Evolutionary conservation across 2,888 invertebrate species (phyloP).

Genomic region (Dascillus cervinus): DNA sequence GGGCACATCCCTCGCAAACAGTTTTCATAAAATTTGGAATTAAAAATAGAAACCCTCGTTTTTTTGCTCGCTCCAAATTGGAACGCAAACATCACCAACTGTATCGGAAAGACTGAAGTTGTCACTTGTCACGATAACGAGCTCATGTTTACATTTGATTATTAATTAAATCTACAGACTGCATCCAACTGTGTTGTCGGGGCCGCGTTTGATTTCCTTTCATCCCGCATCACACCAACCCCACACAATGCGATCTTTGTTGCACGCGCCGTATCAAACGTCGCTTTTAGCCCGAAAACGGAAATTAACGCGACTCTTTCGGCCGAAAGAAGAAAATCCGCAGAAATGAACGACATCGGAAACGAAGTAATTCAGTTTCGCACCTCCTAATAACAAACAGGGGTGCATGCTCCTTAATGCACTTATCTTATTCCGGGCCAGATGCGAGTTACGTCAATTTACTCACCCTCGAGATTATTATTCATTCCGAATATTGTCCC

Average conservation of each 20-base stretch:
- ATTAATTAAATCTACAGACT: slow-evolving; percentile 21
- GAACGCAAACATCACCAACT: no score
- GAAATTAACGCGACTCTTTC: no score
- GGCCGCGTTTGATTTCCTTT: no score
- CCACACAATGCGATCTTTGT: slow-evolving; percentile 13
- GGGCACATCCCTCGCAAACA: no score
- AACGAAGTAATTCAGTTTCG: slow-evolving; percentile 17
- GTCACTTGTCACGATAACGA: slow-evolving; percentile 16
- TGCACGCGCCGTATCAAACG: slow-evolving; percentile 25
- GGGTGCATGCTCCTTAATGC: slow-evolving; percentile 22
- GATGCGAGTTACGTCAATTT: slow-evolving; percentile 31
- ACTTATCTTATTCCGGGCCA: slow-evolving; percentile 30
- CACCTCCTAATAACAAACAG: slow-evolving; percentile 17
- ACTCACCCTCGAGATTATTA: slow-evolving; percentile 30
- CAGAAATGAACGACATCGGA: slow-evolving; percentile 16
- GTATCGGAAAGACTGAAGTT: no score
- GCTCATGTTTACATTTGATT: slow-evolving; percentile 11
- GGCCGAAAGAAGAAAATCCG: no score
- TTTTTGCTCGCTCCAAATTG: no score
- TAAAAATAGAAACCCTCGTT: no score
- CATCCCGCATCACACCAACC: no score
- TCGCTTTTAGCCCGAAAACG: slow-evolving; percentile 28
- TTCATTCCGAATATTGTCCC: slow-evolving; percentile 16
- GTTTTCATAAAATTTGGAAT: no score
- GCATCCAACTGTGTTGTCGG: no score